Evolutionary conservation across 2,888 invertebrate species (phyloP), one percentile per base, ranked within the genome.

Genomic region (Nomada hirtipes): DNA sequence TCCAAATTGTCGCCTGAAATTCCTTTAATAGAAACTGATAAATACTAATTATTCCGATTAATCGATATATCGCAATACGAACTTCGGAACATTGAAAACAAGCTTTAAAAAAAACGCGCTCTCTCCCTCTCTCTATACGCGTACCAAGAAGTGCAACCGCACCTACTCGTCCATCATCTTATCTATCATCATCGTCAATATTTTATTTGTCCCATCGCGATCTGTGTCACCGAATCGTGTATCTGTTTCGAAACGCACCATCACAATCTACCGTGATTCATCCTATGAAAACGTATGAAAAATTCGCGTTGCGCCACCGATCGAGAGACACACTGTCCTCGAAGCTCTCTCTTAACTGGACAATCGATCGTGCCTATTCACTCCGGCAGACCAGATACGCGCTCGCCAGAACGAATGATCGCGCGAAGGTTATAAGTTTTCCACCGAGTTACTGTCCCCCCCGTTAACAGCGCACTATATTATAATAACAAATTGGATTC

Each of bases 401-500:
- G 47, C 47, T 3, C 47, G 36, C 36, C 36, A 36, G 36, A 36
- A 47, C 47, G 47, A 47, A 47, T 10, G 47, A 47, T 15, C 11
- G 15, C 11, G 47, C 47, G 36, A 36, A 47, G 47, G 15, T 15
- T 69, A 67, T 75, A 80, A 74, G 70, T 80, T 71, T 23, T 47
- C 69, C 50, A 3, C 11, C 57, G 74, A 74, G 74, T 74, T 69
- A 81, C 60, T 23, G 80, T 72, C 57, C 23, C 76, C 44, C 44
- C 52, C 63, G 68, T 80, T 80, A 80, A 63, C 80, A 68, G 68
- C 73, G 36, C 68, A 79, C 68, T 80, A 74, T 70, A 71, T 81
- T 81, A 81, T 59, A 75, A 81, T 82, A 80, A 82, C 57, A 63
- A 71, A 81, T 80, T 76, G 82, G 70, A 53, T 81, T 71, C 61